phyloP scores from a whole-genome alignment of 2,888 invertebrate genomes.

The Lypha dubia region DNA sequence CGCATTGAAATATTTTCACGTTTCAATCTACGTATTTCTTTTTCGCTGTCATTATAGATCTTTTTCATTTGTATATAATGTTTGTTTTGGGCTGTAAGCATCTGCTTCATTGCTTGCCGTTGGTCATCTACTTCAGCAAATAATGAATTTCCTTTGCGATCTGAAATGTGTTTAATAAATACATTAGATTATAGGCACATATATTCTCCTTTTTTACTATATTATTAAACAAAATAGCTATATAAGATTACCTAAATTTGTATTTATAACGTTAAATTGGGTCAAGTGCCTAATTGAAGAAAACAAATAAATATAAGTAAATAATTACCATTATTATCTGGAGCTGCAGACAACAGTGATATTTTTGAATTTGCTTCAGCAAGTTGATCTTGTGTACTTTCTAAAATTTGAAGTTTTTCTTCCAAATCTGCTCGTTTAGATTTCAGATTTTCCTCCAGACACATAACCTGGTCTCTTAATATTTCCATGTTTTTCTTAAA shows the following conservation, averaged over 20 bases:
- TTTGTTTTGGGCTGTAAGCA: conserved; percentile 86
- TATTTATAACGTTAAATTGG: too few relatives aligned
- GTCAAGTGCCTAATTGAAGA: too few relatives aligned
- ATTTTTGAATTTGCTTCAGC: conserved; percentile 81
- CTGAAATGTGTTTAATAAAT: conserved; percentile 78
- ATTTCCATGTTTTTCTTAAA: conserved; percentile 80
- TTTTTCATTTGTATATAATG: conserved; percentile 84
- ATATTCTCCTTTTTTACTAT: too few relatives aligned
- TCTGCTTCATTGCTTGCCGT: conserved; percentile 86
- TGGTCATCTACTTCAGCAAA: conserved; percentile 88
- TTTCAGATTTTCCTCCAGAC: conserved; percentile 81
- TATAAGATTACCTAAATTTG: too few relatives aligned
- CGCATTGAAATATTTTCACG: conserved; percentile 82
- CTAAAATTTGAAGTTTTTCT: conserved; percentile 80
- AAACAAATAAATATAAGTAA: too few relatives aligned
- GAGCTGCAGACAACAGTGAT: conserved; percentile 76
- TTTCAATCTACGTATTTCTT: conserved; percentile 81
- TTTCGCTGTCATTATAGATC: conserved; percentile 80
- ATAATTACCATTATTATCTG: conserved; percentile 79
- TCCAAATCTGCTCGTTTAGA: conserved; percentile 81
- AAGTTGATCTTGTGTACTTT: conserved; percentile 81
- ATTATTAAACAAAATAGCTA: too few relatives aligned
- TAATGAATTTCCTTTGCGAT: conserved; percentile 86
- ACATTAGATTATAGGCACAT: too few relatives aligned
- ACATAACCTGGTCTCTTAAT: conserved; percentile 80